Conservation (phyloP, 1,140 invertebrate genomes). For the Aporrectodea caliginosa region DNA sequence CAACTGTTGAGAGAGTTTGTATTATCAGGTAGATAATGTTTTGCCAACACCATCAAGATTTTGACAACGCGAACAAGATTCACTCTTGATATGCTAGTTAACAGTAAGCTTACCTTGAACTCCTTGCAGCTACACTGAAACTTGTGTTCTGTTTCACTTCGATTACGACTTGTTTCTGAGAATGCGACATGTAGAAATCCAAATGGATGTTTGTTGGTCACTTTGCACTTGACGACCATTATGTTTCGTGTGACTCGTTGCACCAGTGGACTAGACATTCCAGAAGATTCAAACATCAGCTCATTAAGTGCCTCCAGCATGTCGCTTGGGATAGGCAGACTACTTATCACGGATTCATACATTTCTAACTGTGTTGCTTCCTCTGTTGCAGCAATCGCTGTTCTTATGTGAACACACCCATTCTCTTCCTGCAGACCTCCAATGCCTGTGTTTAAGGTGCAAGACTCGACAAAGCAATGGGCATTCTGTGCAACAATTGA, state of each 20-base stretch:
- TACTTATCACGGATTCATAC: conserved; percentile 65
- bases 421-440: conserved; percentile 32
- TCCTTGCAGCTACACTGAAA: conserved; percentile 65
- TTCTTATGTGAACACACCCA: conserved; percentile 67
- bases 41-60: too few relatives aligned
- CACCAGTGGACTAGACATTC: conserved; percentile 62
- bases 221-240: conserved; percentile 73
- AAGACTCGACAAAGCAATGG: conserved; percentile 67
- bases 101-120: too few relatives aligned
- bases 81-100: too few relatives aligned
- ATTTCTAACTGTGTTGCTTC: conserved; percentile 65
- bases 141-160: conserved; percentile 60
- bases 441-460: conserved; percentile 47
- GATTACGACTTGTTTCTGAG: conserved; percentile 59
- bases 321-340: conserved; percentile 64
- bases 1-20: too few relatives aligned
- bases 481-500: conserved; percentile 59
- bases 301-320: conserved; percentile 67
- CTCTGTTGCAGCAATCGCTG: conserved; percentile 65
- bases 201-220: conserved; percentile 66
- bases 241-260: conserved; percentile 73
- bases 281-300: conserved; percentile 62
- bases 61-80: too few relatives aligned
- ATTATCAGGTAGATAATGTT: too few relatives aligned
- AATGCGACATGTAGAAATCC: conserved; percentile 72